Evolutionary conservation across 1,140 invertebrate genomes (phyloP), one percentile per base, ranked within the genome.

Genomic region (Lineus longissimus): DNA sequence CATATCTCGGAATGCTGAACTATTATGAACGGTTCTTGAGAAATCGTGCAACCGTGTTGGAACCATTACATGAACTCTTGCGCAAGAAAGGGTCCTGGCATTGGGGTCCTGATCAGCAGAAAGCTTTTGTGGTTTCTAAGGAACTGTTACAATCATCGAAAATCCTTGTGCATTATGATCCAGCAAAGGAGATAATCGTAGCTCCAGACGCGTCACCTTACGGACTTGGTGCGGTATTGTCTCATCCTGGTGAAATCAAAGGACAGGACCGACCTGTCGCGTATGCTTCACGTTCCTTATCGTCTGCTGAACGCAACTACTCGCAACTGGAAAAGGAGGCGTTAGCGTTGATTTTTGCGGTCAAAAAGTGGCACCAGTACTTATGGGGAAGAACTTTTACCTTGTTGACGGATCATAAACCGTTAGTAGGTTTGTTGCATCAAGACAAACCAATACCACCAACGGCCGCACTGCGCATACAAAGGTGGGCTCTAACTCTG

Each of bases 251-350:
- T 15, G 59, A 73, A 29, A 40, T 70, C 15, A 73, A 82, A 66
- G 75, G 75, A 15, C 19, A 47, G 2, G 67, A 69, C 59, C 62
- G 68, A 62, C 82, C 82, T 2, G 77, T 86, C 27, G 77, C 77
- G 6, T 85, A 81, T 73, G 77, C 77, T 2, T 84, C 79, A 0
- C 47, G 82, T 62, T 76, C 74, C 0, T 62, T 86, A 23, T 74
- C 69, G 22, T 25, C 63, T 31, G 70, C 82, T 19, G 83, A 87
- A 70, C 67, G 73, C 64, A 82, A 83, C 11, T 87, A 86, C 69
- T 70, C 74, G n/a, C 81, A 85, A 63, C 72, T 85, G 4, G 84
- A 88, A 36, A 82, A 82, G 66, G 86, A 88, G 73, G 84, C 76
- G 0, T 71, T 84, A 17, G 76, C 80, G 2, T 78, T 86, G 29